These are phyloP conservation scores for Netelia fuscicornis DNA, from an alignment of 2,888 invertebrate genomes.

Conservation along the genomic window DNA sequence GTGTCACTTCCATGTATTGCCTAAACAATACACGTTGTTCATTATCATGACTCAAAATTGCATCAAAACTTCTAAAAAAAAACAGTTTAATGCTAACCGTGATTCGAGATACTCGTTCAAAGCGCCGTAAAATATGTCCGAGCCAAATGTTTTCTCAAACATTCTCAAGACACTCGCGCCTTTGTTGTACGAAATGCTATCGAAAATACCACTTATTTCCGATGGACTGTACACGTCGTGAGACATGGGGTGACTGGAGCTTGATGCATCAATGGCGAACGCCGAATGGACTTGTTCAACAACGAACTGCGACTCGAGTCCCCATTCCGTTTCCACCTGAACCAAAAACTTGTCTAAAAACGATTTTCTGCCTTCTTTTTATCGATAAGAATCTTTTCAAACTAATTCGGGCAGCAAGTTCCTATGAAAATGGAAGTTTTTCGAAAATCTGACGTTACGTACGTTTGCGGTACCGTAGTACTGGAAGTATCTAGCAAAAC, in stretches of 20 bases:
- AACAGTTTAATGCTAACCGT: conserved; percentile 84
- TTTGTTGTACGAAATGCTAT: conserved; percentile 89
- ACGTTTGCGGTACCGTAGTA: conserved; percentile 83
- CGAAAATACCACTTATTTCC: conserved; percentile 88
- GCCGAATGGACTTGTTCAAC: conserved; percentile 89
- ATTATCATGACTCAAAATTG: background rate
- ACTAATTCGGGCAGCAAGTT: background rate
- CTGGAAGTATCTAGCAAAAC: conserved; percentile 86
- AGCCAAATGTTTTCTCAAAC: conserved; percentile 88
- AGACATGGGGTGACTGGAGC: conserved; percentile 87
- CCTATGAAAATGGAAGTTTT: conserved; percentile 37
- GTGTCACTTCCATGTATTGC: conserved; percentile 71
- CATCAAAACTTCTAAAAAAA: too few relatives aligned
- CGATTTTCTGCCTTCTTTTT: background rate
- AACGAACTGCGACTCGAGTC: conserved; percentile 89
- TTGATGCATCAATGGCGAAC: conserved; percentile 87
- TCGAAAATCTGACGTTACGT: conserved; percentile 50
- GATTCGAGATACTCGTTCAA: conserved; percentile 86
- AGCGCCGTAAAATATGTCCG: conserved; percentile 86
- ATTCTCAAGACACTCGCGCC: conserved; percentile 88
- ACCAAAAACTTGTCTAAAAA: background rate
- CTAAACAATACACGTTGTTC: conserved; percentile 59
- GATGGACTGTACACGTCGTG: conserved; percentile 86
- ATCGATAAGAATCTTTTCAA: background rate
- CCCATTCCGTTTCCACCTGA: conserved; percentile 88